Conservation (phyloP, 1,140 invertebrate genomes). For the Dendrolimus punctatus region DNA sequence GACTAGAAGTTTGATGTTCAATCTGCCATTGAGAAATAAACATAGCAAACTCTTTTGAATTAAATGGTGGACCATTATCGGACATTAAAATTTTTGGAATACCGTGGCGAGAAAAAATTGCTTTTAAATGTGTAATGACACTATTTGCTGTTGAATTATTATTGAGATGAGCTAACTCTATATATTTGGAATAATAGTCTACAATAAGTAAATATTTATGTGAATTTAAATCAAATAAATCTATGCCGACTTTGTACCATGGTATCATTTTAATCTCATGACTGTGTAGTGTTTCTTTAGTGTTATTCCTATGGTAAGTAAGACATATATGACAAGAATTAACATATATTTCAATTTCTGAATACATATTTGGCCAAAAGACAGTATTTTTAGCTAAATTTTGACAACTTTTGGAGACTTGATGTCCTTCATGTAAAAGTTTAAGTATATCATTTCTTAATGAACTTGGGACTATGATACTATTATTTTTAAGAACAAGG, state of each 20-base stretch:
- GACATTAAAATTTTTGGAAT: constrained; percentile 12
- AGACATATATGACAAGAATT: constrained; percentile 1
- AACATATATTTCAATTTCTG: constrained; percentile 1
- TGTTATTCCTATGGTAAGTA: not conserved
- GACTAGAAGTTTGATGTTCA: constrained; percentile 15
- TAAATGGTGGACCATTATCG: constrained; percentile 16
- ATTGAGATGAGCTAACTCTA: no score
- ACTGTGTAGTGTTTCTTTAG: not conserved
- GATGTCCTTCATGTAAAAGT: not conserved
- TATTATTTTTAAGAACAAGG: not conserved
- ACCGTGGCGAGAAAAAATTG: constrained; percentile 12
- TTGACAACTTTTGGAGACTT: not conserved
- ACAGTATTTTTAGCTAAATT: constrained; percentile 11
- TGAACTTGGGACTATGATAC: not conserved
- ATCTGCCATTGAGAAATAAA: constrained; percentile 17
- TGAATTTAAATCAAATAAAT: no score
- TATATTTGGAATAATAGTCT: no score
- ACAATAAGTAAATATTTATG: no score
- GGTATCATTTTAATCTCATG: not conserved
- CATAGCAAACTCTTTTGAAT: constrained; percentile 13
- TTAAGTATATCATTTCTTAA: constrained; percentile 1
- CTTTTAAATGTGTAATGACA: not conserved
- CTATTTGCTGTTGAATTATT: not conserved
- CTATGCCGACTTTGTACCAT: not conserved
- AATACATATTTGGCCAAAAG: constrained; percentile 22